Evolutionary conservation across 2,888 invertebrate genomes (phyloP).

Genomic region (Melangyna quadrimaculata): DNA sequence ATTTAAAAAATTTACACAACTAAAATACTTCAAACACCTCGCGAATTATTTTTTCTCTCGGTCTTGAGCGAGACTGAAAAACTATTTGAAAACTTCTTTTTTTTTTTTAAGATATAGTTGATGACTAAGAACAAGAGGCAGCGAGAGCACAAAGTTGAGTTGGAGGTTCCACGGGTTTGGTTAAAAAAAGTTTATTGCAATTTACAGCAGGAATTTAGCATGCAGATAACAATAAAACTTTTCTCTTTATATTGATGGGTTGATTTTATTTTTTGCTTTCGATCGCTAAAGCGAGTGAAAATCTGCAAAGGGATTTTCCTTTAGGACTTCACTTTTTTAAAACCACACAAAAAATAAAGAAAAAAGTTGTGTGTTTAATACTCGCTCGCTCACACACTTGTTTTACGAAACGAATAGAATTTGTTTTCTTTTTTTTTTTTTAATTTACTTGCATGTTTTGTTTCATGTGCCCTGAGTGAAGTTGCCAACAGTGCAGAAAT

Average conservation of each 20-base stretch:
- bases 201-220: slow-evolving; percentile 18
- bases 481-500: slow-evolving; percentile 64
- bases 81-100: slow-evolving; percentile 32
- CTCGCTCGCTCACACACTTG: slow-evolving; percentile 67
- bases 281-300: slow-evolving; percentile 53
- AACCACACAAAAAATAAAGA: slow-evolving; percentile 68
- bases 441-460: slow-evolving; percentile 30
- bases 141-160: slow-evolving; percentile 6
- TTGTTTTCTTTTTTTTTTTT: background rate
- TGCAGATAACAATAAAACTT: slow-evolving; percentile 26
- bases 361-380: slow-evolving; percentile 33
- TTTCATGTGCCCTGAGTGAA: slow-evolving; percentile 47
- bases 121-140: slow-evolving; percentile 20
- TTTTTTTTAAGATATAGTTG: slow-evolving; percentile 15
- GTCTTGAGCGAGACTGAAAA: slow-evolving; percentile 42
- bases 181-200: slow-evolving; percentile 11
- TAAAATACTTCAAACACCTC: slow-evolving; percentile 57
- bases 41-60: slow-evolving; percentile 18
- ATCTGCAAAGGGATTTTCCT: slow-evolving; percentile 58
- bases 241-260: slow-evolving; percentile 12
- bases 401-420: slow-evolving; percentile 49
- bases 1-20: slow-evolving; percentile 51
- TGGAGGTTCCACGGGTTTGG: background rate
- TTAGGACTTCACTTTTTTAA: slow-evolving; percentile 51
- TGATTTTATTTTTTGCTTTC: slow-evolving; percentile 10